These are phyloP conservation scores for Andrena trimmerana DNA, from an alignment of 2,888 invertebrate species.

Conservation along the genomic window DNA sequence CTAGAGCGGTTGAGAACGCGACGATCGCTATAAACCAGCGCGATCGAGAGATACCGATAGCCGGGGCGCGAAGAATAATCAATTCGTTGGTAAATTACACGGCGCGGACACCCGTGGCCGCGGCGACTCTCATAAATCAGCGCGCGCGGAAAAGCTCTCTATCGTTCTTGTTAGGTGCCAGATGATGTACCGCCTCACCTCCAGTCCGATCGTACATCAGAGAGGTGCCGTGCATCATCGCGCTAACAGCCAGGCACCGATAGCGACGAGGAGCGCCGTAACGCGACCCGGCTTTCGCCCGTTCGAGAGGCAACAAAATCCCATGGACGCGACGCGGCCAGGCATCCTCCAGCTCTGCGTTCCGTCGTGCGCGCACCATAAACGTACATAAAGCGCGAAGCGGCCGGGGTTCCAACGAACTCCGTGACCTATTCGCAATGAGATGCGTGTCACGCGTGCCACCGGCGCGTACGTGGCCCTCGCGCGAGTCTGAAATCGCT, in stretches of 20 bases:
- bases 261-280: slow-evolving; percentile 52
- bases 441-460: slow-evolving; percentile 73
- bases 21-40: slow-evolving; percentile 2
- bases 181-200: slow-evolving; percentile 47
- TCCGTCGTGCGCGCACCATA: slow-evolving; percentile 57
- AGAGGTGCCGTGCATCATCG: slow-evolving; percentile 67
- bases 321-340: slow-evolving; percentile 34
- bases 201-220: slow-evolving; percentile 48
- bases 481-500: slow-evolving; percentile 48
- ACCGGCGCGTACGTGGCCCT: slow-evolving; percentile 47
- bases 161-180: slow-evolving; percentile 56
- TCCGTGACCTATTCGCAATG: slow-evolving; percentile 67
- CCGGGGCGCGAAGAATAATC: slow-evolving; percentile 43
- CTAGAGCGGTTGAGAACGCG: neutral
- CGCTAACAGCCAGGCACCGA: slow-evolving; percentile 62
- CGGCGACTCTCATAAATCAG: slow-evolving; percentile 52
- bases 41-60: slow-evolving; percentile 7
- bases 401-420: slow-evolving; percentile 57
- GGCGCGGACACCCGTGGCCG: slow-evolving; percentile 21
- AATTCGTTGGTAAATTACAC: slow-evolving; percentile 51
- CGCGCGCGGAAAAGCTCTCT: slow-evolving; percentile 50
- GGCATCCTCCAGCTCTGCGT: slow-evolving; percentile 50
- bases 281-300: slow-evolving; percentile 34
- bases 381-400: slow-evolving; percentile 58
- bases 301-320: slow-evolving; percentile 38